phyloP scores from a whole-genome alignment of 2,113 vertebrate species.

The Edolisoma coerulescens region DNA sequence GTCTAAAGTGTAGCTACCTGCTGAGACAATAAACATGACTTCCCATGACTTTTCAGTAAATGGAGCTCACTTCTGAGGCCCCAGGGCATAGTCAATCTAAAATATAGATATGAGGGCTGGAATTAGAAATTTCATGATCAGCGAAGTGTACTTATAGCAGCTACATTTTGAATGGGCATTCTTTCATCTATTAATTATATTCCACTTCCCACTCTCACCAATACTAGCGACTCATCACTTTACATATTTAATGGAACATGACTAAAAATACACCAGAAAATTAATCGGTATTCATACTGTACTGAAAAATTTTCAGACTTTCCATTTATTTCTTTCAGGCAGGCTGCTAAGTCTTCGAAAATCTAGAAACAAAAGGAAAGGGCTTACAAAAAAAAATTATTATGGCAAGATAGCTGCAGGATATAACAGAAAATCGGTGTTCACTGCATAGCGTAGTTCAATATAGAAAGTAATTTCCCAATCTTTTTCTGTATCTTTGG shows the following conservation, averaged over 20 bases:
- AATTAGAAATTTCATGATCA: constrained; percentile 73
- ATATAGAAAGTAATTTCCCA: constrained; percentile 27
- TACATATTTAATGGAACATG: constrained; percentile 68
- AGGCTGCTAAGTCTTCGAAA: constrained; percentile 30
- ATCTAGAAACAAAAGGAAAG: constrained; percentile 48
- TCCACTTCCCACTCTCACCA: constrained; percentile 51
- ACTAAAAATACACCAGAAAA: constrained; percentile 68
- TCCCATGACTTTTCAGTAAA: constrained; percentile 63
- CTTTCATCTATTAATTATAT: constrained; percentile 71
- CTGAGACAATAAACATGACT: constrained; percentile 68
- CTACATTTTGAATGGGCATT: constrained; percentile 63
- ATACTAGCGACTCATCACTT: constrained; percentile 65
- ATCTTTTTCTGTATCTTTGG: constrained; percentile 26
- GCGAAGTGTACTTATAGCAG: constrained; percentile 63
- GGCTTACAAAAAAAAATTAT: constrained; percentile 32
- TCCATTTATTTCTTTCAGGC: constrained; percentile 33
- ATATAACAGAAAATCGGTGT: constrained; percentile 33
- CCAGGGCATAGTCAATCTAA: constrained; percentile 65
- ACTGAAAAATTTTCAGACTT: constrained; percentile 39
- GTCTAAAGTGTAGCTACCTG: constrained; percentile 50
- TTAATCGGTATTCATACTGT: constrained; percentile 45
- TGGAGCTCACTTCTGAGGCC: constrained; percentile 59
- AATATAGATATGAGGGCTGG: constrained; percentile 56
- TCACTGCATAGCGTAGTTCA: neutral
- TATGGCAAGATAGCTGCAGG: constrained; percentile 29